Percentiles rank a stretch among this genome's conserved stretches.
phyloP scores from a whole-genome alignment of 2,888 invertebrate species.

The Uloborus plumipes region DNA sequence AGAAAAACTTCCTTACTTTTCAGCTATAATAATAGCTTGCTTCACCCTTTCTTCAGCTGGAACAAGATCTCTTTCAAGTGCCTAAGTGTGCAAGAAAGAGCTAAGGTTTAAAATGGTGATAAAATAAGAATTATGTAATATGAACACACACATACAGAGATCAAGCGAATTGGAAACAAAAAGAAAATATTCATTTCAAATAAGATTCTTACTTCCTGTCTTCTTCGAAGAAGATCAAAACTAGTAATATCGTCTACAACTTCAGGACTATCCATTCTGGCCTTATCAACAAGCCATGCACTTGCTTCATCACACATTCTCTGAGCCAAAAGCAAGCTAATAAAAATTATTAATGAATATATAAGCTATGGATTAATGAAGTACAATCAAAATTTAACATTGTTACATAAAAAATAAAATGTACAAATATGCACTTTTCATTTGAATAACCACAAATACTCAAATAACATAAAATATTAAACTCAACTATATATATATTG shows the following conservation, averaged over 20 bases:
- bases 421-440: no score
- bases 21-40: conserved; percentile 87
- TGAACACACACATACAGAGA: not conserved
- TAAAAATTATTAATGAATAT: not conserved
- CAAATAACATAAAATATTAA: no score
- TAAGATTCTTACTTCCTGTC: conserved; percentile 73
- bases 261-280: conserved; percentile 81
- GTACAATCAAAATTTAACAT: no score
- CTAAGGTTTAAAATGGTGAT: not conserved
- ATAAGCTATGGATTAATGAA: not conserved
- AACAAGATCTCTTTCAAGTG: conserved; percentile 92
- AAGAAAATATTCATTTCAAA: not conserved
- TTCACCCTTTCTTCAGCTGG: conserved; percentile 93
- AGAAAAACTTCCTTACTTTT: conserved; percentile 73
- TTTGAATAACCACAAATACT: no score
- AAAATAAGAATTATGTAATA: conserved; percentile 76
- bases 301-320: conserved; percentile 95
- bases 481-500: no score
- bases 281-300: conserved; percentile 98
- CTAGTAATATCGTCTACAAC: conserved; percentile 88
- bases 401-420: no score
- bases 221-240: conserved; percentile 88
- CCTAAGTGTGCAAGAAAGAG: conserved; percentile 66
- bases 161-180: not conserved
- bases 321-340: conserved; percentile 85